phyloP scores from a whole-genome alignment of 2,888 invertebrate genomes.

The Cantharis flavilabris region DNA sequence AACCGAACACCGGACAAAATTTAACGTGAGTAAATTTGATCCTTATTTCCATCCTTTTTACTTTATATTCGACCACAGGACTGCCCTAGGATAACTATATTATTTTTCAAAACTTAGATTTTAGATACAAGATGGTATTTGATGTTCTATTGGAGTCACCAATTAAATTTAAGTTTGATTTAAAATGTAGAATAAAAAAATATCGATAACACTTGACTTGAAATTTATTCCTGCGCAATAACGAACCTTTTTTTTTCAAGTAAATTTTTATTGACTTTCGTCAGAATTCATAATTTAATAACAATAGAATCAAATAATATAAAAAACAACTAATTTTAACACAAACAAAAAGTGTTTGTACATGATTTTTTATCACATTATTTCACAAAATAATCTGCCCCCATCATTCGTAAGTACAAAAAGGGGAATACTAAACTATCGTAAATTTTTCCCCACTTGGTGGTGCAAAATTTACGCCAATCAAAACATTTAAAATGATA shows the following conservation, averaged over 20 bases:
- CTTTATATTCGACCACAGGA: too few relatives aligned
- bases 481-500: not conserved
- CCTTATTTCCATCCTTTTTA: too few relatives aligned
- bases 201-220: too few relatives aligned
- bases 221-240: too few relatives aligned
- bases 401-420: not conserved
- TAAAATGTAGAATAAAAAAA: too few relatives aligned
- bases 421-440: conserved; percentile 46
- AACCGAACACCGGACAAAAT: not conserved
- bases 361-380: not conserved
- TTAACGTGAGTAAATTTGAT: too few relatives aligned
- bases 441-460: not conserved
- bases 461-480: not conserved
- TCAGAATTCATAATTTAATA: not conserved
- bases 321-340: not conserved
- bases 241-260: not conserved
- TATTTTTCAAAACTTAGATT: too few relatives aligned
- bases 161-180: too few relatives aligned
- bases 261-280: not conserved
- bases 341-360: not conserved
- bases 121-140: too few relatives aligned
- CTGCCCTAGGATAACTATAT: too few relatives aligned
- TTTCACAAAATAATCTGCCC: not conserved
- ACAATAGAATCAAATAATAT: not conserved
- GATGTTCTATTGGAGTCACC: too few relatives aligned